Evolutionary conservation across 2,888 invertebrate species (phyloP).

Genomic region (Eristalis pertinax): DNA sequence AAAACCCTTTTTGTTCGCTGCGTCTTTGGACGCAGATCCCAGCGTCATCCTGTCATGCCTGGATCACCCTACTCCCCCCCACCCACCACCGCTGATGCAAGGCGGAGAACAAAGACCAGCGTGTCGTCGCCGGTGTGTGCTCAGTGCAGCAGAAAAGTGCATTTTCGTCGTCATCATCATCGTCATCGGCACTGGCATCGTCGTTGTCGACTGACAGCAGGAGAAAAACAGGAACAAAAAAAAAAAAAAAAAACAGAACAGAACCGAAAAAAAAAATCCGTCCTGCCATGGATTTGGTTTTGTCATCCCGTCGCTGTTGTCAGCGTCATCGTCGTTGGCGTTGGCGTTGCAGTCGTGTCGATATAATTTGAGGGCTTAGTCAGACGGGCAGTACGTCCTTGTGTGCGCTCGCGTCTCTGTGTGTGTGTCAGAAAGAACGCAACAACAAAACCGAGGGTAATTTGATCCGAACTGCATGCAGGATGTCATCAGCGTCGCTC

Average conservation of each 20-base stretch:
- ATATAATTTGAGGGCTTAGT: slow-evolving; percentile 67
- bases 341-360: slow-evolving; percentile 26
- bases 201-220: slow-evolving; percentile 32
- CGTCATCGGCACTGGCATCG: not conserved
- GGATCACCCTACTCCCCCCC: too few relatives aligned
- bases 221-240: not conserved
- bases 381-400: slow-evolving; percentile 21
- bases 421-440: slow-evolving; percentile 19
- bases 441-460: slow-evolving; percentile 58
- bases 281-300: slow-evolving; percentile 59
- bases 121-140: slow-evolving; percentile 53
- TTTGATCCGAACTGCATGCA: slow-evolving; percentile 72
- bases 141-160: slow-evolving; percentile 71
- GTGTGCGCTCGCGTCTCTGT: not conserved
- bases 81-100: slow-evolving; percentile 16
- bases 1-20: slow-evolving; percentile 27
- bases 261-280: not conserved
- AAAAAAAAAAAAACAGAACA: not conserved
- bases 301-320: slow-evolving; percentile 14
- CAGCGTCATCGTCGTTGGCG: not conserved
- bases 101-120: slow-evolving; percentile 43
- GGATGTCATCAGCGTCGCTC: slow-evolving; percentile 66
- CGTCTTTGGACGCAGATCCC: not conserved
- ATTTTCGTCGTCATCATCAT: slow-evolving; percentile 44
- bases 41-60: slow-evolving; percentile 27